Conservation (phyloP, 2,113 vertebrate genomes). For the Microcebus murinus region DNA sequence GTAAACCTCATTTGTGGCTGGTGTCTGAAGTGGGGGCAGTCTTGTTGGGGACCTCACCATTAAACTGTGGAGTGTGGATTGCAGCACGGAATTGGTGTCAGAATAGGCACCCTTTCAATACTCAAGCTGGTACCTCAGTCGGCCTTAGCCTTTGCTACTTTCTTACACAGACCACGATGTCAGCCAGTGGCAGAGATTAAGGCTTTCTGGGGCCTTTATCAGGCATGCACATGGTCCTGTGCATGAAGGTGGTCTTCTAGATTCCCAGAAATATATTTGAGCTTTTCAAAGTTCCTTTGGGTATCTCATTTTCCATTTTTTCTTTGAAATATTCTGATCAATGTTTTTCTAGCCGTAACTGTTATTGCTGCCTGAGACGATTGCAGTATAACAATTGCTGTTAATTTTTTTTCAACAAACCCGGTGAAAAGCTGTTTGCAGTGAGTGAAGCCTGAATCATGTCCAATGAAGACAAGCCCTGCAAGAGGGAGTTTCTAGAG, state of each 20-base stretch:
- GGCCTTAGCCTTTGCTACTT: too few relatives aligned
- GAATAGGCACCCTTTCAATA: rapidly evolving
- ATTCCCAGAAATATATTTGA: not conserved
- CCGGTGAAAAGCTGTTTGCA: not conserved
- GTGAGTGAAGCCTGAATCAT: not conserved
- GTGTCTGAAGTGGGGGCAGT: not conserved
- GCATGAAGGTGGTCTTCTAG: not conserved
- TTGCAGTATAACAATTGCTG: not conserved
- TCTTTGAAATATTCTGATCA: not conserved
- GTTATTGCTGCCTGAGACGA: not conserved
- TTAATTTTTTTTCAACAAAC: not conserved
- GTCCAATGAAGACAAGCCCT: not conserved
- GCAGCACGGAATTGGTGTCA: too few relatives aligned
- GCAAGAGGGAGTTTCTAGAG: not conserved
- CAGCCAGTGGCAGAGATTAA: not conserved
- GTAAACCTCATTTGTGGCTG: not conserved
- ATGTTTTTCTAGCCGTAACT: not conserved
- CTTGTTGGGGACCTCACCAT: not conserved
- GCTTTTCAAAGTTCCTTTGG: not conserved
- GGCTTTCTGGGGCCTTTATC: not conserved
- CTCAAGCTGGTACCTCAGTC: not conserved
- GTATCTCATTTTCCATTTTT: not conserved
- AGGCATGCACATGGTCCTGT: not conserved
- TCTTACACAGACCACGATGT: not conserved
- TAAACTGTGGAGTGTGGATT: not conserved